Evolutionary conservation across 1,140 invertebrate genomes (phyloP).

Genomic region (Spodoptera litura): DNA sequence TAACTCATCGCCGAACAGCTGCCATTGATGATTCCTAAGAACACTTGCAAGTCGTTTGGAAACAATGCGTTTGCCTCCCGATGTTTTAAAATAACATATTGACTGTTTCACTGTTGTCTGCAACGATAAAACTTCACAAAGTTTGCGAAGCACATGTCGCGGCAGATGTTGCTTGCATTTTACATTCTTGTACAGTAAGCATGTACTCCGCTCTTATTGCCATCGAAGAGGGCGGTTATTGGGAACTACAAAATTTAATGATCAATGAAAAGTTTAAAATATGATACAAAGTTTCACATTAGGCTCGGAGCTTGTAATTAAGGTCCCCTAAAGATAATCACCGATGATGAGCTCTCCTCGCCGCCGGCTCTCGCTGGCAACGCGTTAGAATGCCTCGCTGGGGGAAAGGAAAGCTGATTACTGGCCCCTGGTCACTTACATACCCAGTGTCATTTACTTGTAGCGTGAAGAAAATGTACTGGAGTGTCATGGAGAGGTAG

Average conservation of each 20-base stretch:
- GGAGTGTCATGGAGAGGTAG: slow-evolving; percentile 5
- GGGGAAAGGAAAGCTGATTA: slow-evolving; percentile 45
- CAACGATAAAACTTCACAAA: neutral
- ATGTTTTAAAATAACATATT: slow-evolving; percentile 44
- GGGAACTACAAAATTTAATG: neutral
- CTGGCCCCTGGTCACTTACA: slow-evolving; percentile 34
- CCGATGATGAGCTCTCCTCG: slow-evolving; percentile 37
- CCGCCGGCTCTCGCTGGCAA: slow-evolving; percentile 1
- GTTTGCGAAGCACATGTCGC: slow-evolving; percentile 26
- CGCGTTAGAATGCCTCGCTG: slow-evolving; percentile 36
- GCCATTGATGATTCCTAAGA: slow-evolving; percentile 45
- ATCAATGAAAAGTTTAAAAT: neutral
- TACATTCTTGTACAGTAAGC: neutral
- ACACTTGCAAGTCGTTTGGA: slow-evolving; percentile 41
- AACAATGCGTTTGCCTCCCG: slow-evolving; percentile 37
- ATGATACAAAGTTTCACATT: slow-evolving; percentile 18
- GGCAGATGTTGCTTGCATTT: slow-evolving; percentile 3
- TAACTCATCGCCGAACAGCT: slow-evolving; percentile 47
- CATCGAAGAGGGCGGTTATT: neutral
- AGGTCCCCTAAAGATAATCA: slow-evolving; percentile 51
- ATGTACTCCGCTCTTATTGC: neutral
- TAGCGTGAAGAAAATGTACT: slow-evolving; percentile 23
- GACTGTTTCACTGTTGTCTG: neutral
- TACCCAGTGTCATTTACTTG: slow-evolving; percentile 39
- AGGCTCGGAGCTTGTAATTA: slow-evolving; percentile 45